Conservation (phyloP, 92 coral and sea anemone species). For the Siderastrea radians region DNA sequence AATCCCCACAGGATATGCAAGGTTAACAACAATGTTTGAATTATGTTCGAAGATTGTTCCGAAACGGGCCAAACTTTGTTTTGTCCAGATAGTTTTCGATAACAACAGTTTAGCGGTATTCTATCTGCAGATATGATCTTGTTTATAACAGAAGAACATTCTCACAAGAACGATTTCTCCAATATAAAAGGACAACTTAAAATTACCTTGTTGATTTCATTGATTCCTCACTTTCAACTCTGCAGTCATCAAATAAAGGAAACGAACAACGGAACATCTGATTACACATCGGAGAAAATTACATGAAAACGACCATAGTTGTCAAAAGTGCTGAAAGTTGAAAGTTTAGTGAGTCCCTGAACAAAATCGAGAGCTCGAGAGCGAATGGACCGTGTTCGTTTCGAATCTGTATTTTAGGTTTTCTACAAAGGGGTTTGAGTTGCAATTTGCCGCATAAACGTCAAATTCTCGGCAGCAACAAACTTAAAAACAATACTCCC, state of each 20-base stretch:
- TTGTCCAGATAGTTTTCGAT: background rate
- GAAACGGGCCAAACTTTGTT: constrained; percentile 14
- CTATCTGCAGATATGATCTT: background rate
- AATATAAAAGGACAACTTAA: background rate
- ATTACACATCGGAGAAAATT: constrained; percentile 33
- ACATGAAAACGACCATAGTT: constrained; percentile 31
- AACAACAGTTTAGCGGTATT: constrained; percentile 4
- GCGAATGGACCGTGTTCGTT: constrained; percentile 6
- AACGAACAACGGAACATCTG: constrained; percentile 19
- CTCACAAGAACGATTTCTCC: background rate
- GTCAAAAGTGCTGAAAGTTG: constrained; percentile 47
- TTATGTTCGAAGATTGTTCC: constrained; percentile 34
- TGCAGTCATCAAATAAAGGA: constrained; percentile 28
- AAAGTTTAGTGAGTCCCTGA: background rate
- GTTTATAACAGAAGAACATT: background rate
- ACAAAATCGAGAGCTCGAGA: background rate
- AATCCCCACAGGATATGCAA: constrained; percentile 24
- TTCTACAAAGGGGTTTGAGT: background rate
- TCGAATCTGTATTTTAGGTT: background rate
- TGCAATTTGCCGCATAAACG: constrained; percentile 1
- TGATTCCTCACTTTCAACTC: constrained; percentile 6
- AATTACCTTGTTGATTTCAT: constrained; percentile 22
- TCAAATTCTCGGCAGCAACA: background rate
- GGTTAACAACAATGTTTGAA: constrained; percentile 37
- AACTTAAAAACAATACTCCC: background rate